phyloP scores from a whole-genome alignment of 2,113 vertebrate genomes.

The Lophius piscatorius region DNA sequence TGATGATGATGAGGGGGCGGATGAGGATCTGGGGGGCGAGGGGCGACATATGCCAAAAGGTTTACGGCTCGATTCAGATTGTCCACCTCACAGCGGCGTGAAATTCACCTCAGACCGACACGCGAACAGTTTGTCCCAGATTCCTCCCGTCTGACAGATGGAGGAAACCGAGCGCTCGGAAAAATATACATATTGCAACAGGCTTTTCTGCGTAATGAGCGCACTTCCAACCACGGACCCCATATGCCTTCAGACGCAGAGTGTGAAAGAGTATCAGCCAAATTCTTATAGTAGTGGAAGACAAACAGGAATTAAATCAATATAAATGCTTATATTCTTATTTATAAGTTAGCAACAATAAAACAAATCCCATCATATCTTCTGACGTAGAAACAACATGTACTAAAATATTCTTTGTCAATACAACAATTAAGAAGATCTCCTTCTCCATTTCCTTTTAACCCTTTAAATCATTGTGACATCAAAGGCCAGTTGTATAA shows the following conservation, averaged over 20 bases:
- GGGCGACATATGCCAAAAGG: constrained; percentile 28
- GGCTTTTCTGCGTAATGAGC: constrained; percentile 32
- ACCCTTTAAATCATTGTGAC: too few relatives aligned
- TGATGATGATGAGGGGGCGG: background rate
- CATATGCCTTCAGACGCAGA: background rate
- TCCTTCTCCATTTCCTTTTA: too few relatives aligned
- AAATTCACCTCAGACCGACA: constrained; percentile 19
- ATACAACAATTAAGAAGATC: too few relatives aligned
- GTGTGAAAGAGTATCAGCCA: constrained; percentile 23
- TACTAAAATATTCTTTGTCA: too few relatives aligned
- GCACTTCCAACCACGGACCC: constrained; percentile 30
- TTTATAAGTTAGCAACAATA: too few relatives aligned
- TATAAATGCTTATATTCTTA: too few relatives aligned
- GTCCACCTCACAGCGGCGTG: constrained; percentile 24
- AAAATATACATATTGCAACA: constrained; percentile 39
- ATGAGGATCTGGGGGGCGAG: background rate
- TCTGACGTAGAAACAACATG: too few relatives aligned
- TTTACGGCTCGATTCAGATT: constrained; percentile 34
- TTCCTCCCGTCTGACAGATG: constrained; percentile 57
- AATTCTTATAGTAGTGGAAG: constrained; percentile 7
- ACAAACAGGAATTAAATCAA: too few relatives aligned
- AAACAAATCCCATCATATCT: too few relatives aligned
- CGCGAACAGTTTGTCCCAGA: constrained; percentile 30
- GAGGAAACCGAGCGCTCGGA: constrained; percentile 41
- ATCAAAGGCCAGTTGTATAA: too few relatives aligned